Conservation (phyloP, 2,888 invertebrate species). For the Keiferia lycopersicella region DNA sequence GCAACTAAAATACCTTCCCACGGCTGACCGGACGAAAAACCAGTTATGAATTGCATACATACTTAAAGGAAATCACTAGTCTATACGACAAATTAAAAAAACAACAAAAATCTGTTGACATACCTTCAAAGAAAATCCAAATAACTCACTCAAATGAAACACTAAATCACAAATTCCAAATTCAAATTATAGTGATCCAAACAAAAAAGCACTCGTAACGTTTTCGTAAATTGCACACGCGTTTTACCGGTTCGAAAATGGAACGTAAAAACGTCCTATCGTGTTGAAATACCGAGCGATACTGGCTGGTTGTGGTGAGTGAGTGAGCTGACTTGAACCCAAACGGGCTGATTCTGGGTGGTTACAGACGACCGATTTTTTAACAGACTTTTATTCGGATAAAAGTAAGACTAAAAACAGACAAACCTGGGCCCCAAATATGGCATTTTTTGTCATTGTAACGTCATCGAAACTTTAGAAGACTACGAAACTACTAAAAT, state of each 20-base stretch:
- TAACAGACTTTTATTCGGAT: too few species aligned
- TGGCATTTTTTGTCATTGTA: too few species aligned
- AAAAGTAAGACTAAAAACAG: too few species aligned
- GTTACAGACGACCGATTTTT: too few species aligned
- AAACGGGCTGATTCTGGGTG: too few species aligned
- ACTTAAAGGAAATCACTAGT: slow-evolving; percentile 68
- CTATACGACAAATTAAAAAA: slow-evolving; percentile 56
- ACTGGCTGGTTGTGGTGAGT: slow-evolving; percentile 49
- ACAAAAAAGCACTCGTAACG: slow-evolving; percentile 32
- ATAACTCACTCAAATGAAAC: slow-evolving; percentile 45
- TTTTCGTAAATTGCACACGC: slow-evolving; percentile 51
- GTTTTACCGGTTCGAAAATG: slow-evolving; percentile 43
- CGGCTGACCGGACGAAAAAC: slow-evolving; percentile 73
- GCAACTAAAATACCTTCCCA: slow-evolving; percentile 72
- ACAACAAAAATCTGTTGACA: slow-evolving; percentile 49
- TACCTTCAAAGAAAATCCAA: slow-evolving; percentile 53
- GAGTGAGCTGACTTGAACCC: too few species aligned
- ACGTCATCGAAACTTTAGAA: too few species aligned
- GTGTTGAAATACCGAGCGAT: slow-evolving; percentile 43
- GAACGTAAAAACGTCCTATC: slow-evolving; percentile 39
- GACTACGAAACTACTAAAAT: too few species aligned
- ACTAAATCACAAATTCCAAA: slow-evolving; percentile 63
- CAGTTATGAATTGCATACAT: slow-evolving; percentile 69
- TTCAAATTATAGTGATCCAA: slow-evolving; percentile 40
- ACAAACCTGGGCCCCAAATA: too few species aligned